A percentile compares a stretch with the other conserved stretches of the same genome.
Conservation (phyloP, 1,140 invertebrate species). For the Drosophila parabipectinata region DNA sequence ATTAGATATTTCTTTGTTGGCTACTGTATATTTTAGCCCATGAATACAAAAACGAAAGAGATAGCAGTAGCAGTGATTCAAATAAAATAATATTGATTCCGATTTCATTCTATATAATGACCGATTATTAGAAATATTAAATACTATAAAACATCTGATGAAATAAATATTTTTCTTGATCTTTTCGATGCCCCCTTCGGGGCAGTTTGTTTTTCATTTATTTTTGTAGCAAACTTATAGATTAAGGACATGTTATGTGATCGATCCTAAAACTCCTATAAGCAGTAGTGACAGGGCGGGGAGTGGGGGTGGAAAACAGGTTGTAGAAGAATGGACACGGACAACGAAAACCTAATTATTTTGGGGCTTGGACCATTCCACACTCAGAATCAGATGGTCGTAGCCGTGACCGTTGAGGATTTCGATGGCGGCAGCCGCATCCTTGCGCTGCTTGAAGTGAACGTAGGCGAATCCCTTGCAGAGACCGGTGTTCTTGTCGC, state of each 20-base stretch:
- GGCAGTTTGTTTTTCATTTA: conserved; percentile 37
- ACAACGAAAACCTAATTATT: conserved; percentile 61
- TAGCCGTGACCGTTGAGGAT: conserved; percentile 97
- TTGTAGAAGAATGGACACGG: conserved; percentile 19
- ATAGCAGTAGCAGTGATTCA: not conserved
- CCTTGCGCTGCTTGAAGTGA: conserved; percentile 94
- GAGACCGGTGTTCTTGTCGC: conserved; percentile 92
- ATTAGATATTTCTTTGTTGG: not conserved
- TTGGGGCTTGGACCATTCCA: conserved; percentile 98
- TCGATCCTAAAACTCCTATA: conserved; percentile 32
- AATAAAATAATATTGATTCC: too few species aligned
- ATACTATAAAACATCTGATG: not conserved
- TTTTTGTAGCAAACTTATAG: conserved; percentile 70
- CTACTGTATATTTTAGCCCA: not conserved
- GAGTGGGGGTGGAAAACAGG: conserved; percentile 10
- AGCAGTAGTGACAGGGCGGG: conserved; percentile 18
- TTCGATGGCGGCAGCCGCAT: conserved; percentile 96
- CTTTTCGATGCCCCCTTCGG: conserved; percentile 20
- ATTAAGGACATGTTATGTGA: conserved; percentile 50
- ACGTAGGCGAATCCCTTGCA: conserved; percentile 98
- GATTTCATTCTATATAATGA: too few species aligned
- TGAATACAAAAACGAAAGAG: conserved; percentile 5
- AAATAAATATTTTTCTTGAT: not conserved
- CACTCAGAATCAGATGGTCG: conserved; percentile 98
- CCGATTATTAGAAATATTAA: too few species aligned